A percentile compares a stretch with the other conserved stretches of the same genome.
Conservation (phyloP, 2,888 invertebrate species). For the Polydesmus complanatus region DNA sequence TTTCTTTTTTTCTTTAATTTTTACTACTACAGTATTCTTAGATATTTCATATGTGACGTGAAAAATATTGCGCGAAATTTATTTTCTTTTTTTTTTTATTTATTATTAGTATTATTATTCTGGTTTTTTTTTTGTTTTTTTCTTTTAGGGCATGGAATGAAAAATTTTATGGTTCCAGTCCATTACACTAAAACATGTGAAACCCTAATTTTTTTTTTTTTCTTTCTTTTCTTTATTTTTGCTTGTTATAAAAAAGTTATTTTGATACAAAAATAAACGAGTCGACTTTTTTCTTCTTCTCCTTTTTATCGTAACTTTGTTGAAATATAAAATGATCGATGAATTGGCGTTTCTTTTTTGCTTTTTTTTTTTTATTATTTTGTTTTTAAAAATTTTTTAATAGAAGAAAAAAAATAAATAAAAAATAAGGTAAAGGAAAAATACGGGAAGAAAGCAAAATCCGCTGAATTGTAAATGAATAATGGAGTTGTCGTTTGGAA, state of each 20-base stretch:
- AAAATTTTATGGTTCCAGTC: not conserved
- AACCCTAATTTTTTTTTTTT: not conserved
- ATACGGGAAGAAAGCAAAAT: not conserved
- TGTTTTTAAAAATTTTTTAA: too few species aligned
- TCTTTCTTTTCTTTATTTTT: too few species aligned
- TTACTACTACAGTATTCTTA: too few species aligned
- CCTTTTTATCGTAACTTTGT: too few species aligned
- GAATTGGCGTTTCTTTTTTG: not conserved
- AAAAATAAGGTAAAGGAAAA: not conserved
- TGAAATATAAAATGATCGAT: not conserved
- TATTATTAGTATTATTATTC: too few species aligned
- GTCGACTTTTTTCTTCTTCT: too few species aligned
- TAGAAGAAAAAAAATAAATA: not conserved
- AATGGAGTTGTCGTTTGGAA: not conserved
- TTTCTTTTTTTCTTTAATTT: too few species aligned
- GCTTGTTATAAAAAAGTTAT: not conserved
- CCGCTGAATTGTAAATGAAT: not conserved
- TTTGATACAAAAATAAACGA: not conserved
- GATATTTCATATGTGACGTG: too few species aligned
- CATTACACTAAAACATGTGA: not conserved
- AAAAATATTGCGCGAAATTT: too few species aligned
- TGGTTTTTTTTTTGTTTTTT: too few species aligned
- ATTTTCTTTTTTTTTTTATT: too few species aligned
- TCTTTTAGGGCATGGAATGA: too few species aligned
- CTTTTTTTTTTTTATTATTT: not conserved